Conservation (phyloP, 2,888 invertebrate species). For the Thalpophila matura region DNA sequence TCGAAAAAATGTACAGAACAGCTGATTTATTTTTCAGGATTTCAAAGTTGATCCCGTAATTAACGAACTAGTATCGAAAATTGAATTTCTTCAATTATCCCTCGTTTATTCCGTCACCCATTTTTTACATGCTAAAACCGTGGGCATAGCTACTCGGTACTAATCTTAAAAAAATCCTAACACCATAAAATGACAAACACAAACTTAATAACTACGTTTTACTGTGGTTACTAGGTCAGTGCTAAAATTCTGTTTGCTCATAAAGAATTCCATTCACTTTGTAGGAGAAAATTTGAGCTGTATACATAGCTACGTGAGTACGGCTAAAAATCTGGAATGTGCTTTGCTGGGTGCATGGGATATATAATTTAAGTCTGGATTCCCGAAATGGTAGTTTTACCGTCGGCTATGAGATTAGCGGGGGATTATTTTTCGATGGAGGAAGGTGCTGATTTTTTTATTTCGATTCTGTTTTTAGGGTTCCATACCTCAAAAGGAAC, state of each 20-base stretch:
- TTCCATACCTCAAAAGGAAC: too few species aligned
- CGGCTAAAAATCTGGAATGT: slow-evolving; percentile 41
- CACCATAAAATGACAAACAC: slow-evolving; percentile 21
- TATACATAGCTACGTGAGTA: slow-evolving; percentile 9
- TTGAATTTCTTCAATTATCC: too few species aligned
- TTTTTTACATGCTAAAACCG: neutral
- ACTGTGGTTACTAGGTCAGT: slow-evolving; percentile 41
- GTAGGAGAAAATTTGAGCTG: slow-evolving; percentile 30
- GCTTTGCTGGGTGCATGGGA: slow-evolving; percentile 42
- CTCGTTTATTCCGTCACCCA: too few species aligned
- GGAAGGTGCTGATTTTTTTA: too few species aligned
- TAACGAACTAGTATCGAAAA: too few species aligned
- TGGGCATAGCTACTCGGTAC: neutral
- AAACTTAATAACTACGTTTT: slow-evolving; percentile 42
- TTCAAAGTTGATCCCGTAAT: too few species aligned
- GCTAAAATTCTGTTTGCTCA: slow-evolving; percentile 48
- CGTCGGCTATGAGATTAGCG: slow-evolving; percentile 12
- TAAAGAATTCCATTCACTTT: slow-evolving; percentile 62
- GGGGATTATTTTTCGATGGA: neutral
- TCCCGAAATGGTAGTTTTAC: slow-evolving; percentile 37
- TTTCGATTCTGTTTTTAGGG: too few species aligned
- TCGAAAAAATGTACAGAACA: too few species aligned
- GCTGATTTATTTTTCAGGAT: too few species aligned
- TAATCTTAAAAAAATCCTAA: slow-evolving; percentile 16
- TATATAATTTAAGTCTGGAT: slow-evolving; percentile 46